Conservation (phyloP, 2,113 vertebrate genomes). For the human (Homo sapiens) region DNA sequence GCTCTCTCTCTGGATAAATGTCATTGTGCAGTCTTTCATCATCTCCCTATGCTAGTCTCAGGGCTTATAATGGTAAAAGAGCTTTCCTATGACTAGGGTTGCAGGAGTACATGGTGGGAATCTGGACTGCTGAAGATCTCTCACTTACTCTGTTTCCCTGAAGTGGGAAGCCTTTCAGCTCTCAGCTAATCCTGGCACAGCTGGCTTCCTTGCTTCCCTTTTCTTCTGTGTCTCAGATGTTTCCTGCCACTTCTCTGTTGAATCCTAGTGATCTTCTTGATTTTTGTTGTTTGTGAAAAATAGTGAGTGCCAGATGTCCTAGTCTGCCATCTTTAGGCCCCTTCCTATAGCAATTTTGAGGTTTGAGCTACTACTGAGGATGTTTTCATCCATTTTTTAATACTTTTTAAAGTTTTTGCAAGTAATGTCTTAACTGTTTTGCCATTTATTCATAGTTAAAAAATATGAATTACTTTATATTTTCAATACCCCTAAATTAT, state of each 20-base stretch:
- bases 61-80: background rate
- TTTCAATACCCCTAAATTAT: background rate
- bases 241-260: background rate
- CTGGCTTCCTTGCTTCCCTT: background rate
- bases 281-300: background rate
- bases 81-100: background rate
- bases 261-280: background rate
- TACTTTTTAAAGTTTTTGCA: background rate
- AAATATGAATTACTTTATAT: slow-evolving; percentile 1
- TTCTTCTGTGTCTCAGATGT: background rate
- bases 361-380: background rate
- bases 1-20: background rate
- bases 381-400: background rate
- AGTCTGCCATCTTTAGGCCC: background rate
- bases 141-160: background rate
- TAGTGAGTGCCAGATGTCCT: background rate
- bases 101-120: background rate
- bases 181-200: background rate
- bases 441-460: background rate
- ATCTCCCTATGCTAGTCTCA: background rate
- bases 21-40: background rate
- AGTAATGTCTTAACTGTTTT: background rate
- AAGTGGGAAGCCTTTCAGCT: background rate
- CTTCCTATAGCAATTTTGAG: background rate
- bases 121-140: background rate